Percentiles rank a stretch among this genome's conserved stretches.
phyloP scores from a whole-genome alignment of 2,113 vertebrate genomes.

The Amblyornis subalaris region DNA sequence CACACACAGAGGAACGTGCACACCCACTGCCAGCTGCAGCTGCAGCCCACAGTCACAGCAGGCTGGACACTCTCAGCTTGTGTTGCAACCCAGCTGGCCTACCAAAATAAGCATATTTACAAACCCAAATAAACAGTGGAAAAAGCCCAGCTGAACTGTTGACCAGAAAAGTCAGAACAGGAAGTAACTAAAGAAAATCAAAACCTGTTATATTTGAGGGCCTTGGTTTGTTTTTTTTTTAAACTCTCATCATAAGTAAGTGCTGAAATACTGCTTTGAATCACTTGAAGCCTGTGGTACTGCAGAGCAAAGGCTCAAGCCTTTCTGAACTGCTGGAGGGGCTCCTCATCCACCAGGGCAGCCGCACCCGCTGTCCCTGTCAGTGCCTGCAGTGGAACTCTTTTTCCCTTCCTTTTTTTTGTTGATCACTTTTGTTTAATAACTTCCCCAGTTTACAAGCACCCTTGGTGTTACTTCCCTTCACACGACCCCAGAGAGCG shows the following conservation, averaged over 20 bases:
- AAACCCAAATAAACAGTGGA: neutral
- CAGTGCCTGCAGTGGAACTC: rapidly evolving
- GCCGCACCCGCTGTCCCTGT: rapidly evolving
- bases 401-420: neutral
- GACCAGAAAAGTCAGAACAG: neutral
- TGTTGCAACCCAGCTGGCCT: neutral
- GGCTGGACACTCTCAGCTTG: rapidly evolving
- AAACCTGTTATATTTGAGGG: neutral
- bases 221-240: neutral
- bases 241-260: neutral
- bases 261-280: neutral
- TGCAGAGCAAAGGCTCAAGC: neutral
- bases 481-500: neutral
- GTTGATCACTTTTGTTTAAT: neutral
- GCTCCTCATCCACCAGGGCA: neutral
- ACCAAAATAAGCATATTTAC: neutral
- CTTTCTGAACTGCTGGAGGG: neutral
- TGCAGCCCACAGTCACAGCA: neutral
- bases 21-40: neutral
- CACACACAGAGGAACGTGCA: neutral
- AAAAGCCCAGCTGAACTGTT: neutral
- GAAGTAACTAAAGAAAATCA: neutral
- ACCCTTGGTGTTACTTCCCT: neutral
- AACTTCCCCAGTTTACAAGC: neutral
- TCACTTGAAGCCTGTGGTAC: rapidly evolving